These are phyloP conservation scores for Lasioglossum oenotherae DNA, from an alignment of 2,888 invertebrate species.

Conservation along the genomic window DNA sequence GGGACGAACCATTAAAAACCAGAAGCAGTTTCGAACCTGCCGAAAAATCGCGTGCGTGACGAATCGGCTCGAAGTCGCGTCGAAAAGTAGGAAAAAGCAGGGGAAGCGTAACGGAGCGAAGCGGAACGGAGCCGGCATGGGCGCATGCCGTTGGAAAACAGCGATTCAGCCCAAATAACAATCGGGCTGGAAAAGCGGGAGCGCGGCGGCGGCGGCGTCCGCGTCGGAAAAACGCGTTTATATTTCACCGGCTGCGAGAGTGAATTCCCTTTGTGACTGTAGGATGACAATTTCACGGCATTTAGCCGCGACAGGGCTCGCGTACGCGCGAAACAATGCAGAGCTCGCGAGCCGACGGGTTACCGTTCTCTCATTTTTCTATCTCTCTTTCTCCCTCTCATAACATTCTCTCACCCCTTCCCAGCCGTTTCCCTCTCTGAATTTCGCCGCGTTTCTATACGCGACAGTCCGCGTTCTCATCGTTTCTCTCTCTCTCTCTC, in stretches of 20 bases:
- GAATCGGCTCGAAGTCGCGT: not conserved
- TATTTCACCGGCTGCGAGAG: slow-evolving; percentile 79
- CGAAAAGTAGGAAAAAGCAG: slow-evolving; percentile 43
- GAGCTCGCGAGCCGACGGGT: slow-evolving; percentile 70
- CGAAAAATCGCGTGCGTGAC: not conserved
- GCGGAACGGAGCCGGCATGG: slow-evolving; percentile 18
- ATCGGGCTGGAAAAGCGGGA: slow-evolving; percentile 76
- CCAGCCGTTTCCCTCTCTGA: slow-evolving; percentile 41
- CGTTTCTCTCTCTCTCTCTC: slow-evolving; percentile 37
- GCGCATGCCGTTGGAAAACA: slow-evolving; percentile 53
- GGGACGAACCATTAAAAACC: fast-evolving
- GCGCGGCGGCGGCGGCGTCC: slow-evolving; percentile 10
- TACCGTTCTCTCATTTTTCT: slow-evolving; percentile 55
- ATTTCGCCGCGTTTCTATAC: slow-evolving; percentile 49
- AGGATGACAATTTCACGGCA: slow-evolving; percentile 83
- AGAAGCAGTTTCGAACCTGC: not conserved
- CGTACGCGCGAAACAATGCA: slow-evolving; percentile 77
- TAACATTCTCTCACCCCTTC: not conserved
- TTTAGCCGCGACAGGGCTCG: slow-evolving; percentile 80
- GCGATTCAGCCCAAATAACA: slow-evolving; percentile 78
- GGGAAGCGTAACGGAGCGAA: slow-evolving; percentile 24
- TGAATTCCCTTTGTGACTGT: slow-evolving; percentile 82
- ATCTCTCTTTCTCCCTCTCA: slow-evolving; percentile 45
- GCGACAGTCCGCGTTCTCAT: slow-evolving; percentile 54
- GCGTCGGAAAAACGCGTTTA: slow-evolving; percentile 78